Base-by-base conservation (phyloP, 92 coral and sea anemone genomes). In the Phenganax stokvisi region DNA sequence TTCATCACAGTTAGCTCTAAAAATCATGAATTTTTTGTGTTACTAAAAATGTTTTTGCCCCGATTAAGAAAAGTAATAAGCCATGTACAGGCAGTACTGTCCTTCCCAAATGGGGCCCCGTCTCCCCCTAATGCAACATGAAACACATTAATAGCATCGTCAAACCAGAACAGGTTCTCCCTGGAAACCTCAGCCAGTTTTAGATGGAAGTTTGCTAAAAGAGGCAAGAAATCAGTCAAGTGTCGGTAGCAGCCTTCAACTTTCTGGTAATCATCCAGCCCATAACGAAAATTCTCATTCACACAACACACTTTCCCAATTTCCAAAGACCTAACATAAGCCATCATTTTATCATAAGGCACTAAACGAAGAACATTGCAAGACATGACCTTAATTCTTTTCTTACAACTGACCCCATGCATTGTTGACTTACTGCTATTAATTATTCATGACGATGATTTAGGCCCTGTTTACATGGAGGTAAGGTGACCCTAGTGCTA, bases 51-150 rank as follows among this genome's bases (percentile, higher is more conserved):
- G 77, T 89, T 86, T 57, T 85, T 87, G 30, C 89, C 89, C 55
- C 87, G 83, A 79, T 91, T 91, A 52, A 91, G 87, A 78, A 91
- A 89, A 67, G 89, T 89, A n/a, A 88, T 89, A 68, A 91, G 87
- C 87, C 86, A 86, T 25, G 87, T 68, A 81, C 81, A 90, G 7
- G 93, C 89, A 64, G 85, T 87, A 59, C 85, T 83, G 64, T 90
- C 90, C 83, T 90, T 90, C 16, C 90, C 90, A 63, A 90, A 90
- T 52, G 86, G 89, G 82, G 89, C 88, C 52, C 94, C 87, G 47
- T 87, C 88, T 1, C 70, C 90, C 91, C 88, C 89, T 31, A 88
- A n/a, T 29, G 57, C 87, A 71, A 84, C 86, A 78, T 85, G 77
- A 83, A 90, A 89, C 72, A 77, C 82, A 87, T 89, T 88, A 61